These are phyloP conservation scores for Anas platyrhynchos DNA, from an alignment of 2,113 vertebrate species.

Conservation along the genomic window DNA sequence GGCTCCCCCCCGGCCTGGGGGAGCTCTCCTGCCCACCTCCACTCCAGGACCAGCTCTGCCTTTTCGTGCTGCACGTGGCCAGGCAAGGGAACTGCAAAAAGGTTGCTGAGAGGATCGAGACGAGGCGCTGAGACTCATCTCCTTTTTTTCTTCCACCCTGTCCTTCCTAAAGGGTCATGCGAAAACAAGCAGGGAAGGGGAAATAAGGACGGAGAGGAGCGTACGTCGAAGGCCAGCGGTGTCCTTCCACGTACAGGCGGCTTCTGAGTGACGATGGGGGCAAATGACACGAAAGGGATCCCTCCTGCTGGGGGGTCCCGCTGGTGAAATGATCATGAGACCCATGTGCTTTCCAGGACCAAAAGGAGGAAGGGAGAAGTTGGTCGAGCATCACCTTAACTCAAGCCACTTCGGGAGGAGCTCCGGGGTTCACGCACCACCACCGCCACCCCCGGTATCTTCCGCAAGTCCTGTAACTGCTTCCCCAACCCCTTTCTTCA, in stretches of 20 bases:
- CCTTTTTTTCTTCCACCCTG: slow-evolving; percentile 56
- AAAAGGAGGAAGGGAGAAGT: slow-evolving; percentile 57
- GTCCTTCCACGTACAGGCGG: neutral
- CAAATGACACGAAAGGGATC: slow-evolving; percentile 58
- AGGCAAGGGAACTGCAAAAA: slow-evolving; percentile 19
- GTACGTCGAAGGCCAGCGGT: neutral
- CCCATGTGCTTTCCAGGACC: slow-evolving; percentile 55
- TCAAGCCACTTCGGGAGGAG: slow-evolving; percentile 44
- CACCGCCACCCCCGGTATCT: neutral
- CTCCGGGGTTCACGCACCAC: neutral
- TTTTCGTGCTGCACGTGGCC: neutral
- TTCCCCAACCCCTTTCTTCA: slow-evolving; percentile 45
- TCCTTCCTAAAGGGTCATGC: slow-evolving; percentile 51
- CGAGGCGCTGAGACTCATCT: slow-evolving; percentile 46
- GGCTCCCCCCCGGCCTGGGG: neutral
- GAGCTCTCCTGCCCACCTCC: neutral
- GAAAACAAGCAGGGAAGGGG: slow-evolving; percentile 41
- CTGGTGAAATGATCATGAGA: slow-evolving; percentile 64
- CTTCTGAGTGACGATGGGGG: slow-evolving; percentile 29
- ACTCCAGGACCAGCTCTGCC: neutral
- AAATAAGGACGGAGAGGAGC: slow-evolving; percentile 51
- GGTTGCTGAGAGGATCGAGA: slow-evolving; percentile 40
- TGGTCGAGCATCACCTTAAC: neutral
- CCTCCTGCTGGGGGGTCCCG: neutral
- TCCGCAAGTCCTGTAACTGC: neutral